Evolutionary conservation across 2,797 vertebrate genomes (phyloP), one percentile per base, ranked within the genome.

Genomic region (Gambelia wislizenii): DNA sequence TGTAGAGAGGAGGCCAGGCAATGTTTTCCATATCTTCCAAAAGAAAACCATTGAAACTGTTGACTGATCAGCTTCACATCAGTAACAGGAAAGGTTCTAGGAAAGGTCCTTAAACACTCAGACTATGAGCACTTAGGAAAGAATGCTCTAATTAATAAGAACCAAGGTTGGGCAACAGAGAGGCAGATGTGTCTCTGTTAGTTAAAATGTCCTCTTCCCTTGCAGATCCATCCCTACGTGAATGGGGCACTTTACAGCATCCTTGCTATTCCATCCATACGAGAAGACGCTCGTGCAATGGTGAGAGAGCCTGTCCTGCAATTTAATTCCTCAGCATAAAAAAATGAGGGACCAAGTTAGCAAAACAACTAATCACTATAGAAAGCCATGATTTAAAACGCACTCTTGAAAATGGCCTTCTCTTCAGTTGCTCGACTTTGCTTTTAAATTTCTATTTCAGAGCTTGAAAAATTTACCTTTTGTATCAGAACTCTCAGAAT

Each of bases 181-280:
- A 27, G 14, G 1, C 39, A 39, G 22, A 0, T 9, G 12, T 10
- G 3, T 64, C 39, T 27, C 16, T 7, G n/a, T 9, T n/a, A 5
- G 49, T n/a, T 54, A 1, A 44, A 33, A 42, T 54, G n/a, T 87
- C 4, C 80, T 79, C 80, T 85, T 91, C 89, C 59, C 42, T 92
- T 87, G 64, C 87, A 99, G 99, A 98, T 99, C 85, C 98, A 98
- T 59, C 97, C 98, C 0, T 99, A 99, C 85, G 99, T 99, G 95
- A 99, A 99, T 10, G 99, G 98, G 92, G 98, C 97, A 3, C 96
- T 99, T 69, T 99, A 99, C 92, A 99, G 98, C 93, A 98, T 99
- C 94, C 98, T 99, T 80, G 97, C 97, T 82, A 90, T 99, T 89
- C 98, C 98, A 2, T 96, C 98, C 72, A 97, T 99, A 87, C 97